phyloP scores from a whole-genome alignment of 2,888 invertebrate species.

The Clistopyga incitator region DNA sequence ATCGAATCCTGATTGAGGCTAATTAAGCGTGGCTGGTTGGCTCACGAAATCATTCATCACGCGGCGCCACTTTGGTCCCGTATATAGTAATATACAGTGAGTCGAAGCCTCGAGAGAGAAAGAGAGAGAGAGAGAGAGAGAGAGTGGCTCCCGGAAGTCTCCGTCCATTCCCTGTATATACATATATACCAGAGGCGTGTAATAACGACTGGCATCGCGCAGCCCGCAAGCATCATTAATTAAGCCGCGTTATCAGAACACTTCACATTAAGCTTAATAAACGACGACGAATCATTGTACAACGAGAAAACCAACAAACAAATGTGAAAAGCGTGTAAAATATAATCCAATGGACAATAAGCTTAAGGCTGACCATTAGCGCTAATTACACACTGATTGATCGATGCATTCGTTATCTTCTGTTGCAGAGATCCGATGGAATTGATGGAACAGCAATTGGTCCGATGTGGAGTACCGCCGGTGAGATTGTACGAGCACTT shows the following conservation, averaged over 20 bases:
- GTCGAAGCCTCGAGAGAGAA: not conserved
- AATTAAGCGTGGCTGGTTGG: conserved; percentile 79
- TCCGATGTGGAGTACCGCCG: conserved; percentile 82
- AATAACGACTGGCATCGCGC: not conserved
- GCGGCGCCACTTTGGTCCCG: conserved; percentile 59
- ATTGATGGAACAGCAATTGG: conserved; percentile 82
- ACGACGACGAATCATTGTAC: conserved; percentile 13
- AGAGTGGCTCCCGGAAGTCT: conserved; percentile 60
- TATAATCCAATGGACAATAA: not conserved
- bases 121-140: not conserved
- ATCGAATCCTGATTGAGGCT: conserved; percentile 80
- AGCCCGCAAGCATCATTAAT: conserved; percentile 51
- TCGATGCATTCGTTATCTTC: conserved; percentile 8
- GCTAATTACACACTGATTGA: conserved; percentile 31
- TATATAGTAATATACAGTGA: not conserved
- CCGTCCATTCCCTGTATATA: conserved; percentile 8
- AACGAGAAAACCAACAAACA: conserved; percentile 38
- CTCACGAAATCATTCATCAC: conserved; percentile 79
- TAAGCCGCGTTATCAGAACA: conserved; percentile 54
- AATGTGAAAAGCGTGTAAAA: conserved; percentile 1
- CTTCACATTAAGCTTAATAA: conserved; percentile 37
- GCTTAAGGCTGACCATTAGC: conserved; percentile 10
- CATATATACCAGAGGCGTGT: not conserved
- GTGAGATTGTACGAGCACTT: conserved; percentile 82
- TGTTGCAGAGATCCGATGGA: conserved; percentile 83